A percentile compares a stretch with the other conserved stretches of the same genome.
Evolutionary conservation across 1,140 invertebrate species (phyloP).

Genomic region (Spodoptera litura): DNA sequence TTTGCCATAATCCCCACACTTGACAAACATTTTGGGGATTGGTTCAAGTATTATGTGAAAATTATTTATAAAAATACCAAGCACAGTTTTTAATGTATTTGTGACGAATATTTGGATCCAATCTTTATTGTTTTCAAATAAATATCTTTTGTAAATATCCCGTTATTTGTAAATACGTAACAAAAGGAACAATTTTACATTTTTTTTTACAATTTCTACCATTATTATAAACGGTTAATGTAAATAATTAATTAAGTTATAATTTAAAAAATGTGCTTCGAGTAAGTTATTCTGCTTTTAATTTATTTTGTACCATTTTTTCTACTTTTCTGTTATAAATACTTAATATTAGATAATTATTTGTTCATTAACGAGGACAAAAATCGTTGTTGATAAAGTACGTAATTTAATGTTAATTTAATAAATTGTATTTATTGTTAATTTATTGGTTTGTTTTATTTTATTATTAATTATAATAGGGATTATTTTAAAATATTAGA

Average conservation of each 20-base stretch:
- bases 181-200: conserved; percentile 9
- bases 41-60: too few relatives aligned
- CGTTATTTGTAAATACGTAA: conserved; percentile 61
- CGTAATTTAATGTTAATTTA: conserved; percentile 76
- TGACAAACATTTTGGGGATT: too few relatives aligned
- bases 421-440: conserved; percentile 82
- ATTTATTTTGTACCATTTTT: conserved; percentile 61
- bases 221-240: conserved; percentile 50
- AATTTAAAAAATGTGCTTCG: conserved; percentile 54
- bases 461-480: not conserved
- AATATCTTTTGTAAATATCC: conserved; percentile 63
- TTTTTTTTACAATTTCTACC: conserved; percentile 30
- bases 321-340: conserved; percentile 44
- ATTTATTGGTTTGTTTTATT: conserved; percentile 66
- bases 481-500: too few relatives aligned
- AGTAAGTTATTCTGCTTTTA: conserved; percentile 64
- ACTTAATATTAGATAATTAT: conserved; percentile 13
- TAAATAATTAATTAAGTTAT: conserved; percentile 60
- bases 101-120: not conserved
- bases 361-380: conserved; percentile 44
- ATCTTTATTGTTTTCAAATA: not conserved
- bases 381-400: conserved; percentile 50
- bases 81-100: not conserved
- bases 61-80: too few relatives aligned
- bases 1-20: too few relatives aligned